A percentile compares a stretch with the other conserved stretches of the same genome.
phyloP scores from a whole-genome alignment of 2,113 vertebrate genomes.

The Acanthochromis polyacanthus region DNA sequence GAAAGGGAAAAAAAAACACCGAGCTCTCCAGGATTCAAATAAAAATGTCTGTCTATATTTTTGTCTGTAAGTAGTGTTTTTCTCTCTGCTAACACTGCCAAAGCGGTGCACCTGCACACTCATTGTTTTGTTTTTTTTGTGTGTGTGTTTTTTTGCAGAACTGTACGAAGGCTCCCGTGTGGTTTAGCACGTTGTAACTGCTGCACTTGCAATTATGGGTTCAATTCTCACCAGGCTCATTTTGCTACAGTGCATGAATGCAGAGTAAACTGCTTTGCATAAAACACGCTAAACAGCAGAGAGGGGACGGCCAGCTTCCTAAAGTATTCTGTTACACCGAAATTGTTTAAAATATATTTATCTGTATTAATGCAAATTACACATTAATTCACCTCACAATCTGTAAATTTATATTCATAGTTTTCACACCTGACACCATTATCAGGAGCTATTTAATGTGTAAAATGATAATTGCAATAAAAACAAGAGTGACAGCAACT shows the following conservation, averaged over 20 bases:
- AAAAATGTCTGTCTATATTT: slow-evolving; percentile 12
- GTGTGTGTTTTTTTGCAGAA: slow-evolving; percentile 14
- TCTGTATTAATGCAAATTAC: slow-evolving; percentile 4
- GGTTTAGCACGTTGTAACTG: slow-evolving; percentile 57
- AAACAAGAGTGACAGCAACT: slow-evolving; percentile 3
- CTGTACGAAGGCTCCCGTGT: slow-evolving; percentile 48
- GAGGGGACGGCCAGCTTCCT: neutral
- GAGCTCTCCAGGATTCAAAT: slow-evolving; percentile 21
- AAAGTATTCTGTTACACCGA: slow-evolving; percentile 34
- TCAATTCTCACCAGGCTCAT: slow-evolving; percentile 67
- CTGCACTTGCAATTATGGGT: slow-evolving; percentile 74
- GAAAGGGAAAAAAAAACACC: slow-evolving; percentile 2
- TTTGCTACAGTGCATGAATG: slow-evolving; percentile 50
- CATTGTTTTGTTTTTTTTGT: slow-evolving; percentile 28
- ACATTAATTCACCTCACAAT: slow-evolving; percentile 12
- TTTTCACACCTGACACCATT: slow-evolving; percentile 14
- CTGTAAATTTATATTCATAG: slow-evolving; percentile 1
- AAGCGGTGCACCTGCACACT: slow-evolving; percentile 56
- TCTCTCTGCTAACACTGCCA: neutral
- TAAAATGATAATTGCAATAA: slow-evolving; percentile 22
- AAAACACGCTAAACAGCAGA: slow-evolving; percentile 31
- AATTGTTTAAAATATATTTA: slow-evolving; percentile 25
- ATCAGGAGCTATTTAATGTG: slow-evolving; percentile 15
- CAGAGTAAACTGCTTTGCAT: slow-evolving; percentile 57
- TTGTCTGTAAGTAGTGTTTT: slow-evolving; percentile 32